Conservation (phyloP, 1,140 invertebrate genomes). For the Zaprionus africanus region DNA sequence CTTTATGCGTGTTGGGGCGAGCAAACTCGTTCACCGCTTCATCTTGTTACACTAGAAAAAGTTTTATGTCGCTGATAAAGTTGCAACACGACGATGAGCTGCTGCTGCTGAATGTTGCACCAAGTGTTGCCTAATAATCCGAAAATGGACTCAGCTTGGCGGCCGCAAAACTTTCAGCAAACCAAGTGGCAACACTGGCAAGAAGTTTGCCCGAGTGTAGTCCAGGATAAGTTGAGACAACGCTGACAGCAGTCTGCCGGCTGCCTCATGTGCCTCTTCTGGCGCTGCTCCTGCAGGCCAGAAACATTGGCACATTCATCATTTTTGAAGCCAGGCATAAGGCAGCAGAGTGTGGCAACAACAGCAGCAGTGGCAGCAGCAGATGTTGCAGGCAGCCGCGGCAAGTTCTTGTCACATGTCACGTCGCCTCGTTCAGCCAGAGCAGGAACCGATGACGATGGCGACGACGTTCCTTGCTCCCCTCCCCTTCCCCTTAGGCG, state of each 20-base stretch:
- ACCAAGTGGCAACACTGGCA: slow-evolving; percentile 37
- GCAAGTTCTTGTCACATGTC: slow-evolving; percentile 81
- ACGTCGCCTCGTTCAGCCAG: slow-evolving; percentile 58
- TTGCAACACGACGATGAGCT: slow-evolving; percentile 33
- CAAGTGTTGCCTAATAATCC: slow-evolving; percentile 76
- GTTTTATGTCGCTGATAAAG: slow-evolving; percentile 52
- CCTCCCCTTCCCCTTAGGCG: not conserved
- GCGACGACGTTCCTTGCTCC: not conserved
- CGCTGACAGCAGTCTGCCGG: slow-evolving; percentile 13
- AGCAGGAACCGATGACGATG: slow-evolving; percentile 2
- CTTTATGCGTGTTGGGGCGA: slow-evolving; percentile 43
- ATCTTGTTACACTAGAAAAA: slow-evolving; percentile 62
- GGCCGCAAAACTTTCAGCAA: slow-evolving; percentile 64
- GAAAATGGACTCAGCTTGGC: slow-evolving; percentile 54
- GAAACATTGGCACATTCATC: slow-evolving; percentile 79
- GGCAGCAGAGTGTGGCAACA: slow-evolving; percentile 62
- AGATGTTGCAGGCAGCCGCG: slow-evolving; percentile 57
- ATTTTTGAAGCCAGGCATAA: slow-evolving; percentile 60
- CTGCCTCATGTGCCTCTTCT: not conserved
- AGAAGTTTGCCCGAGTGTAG: slow-evolving; percentile 70
- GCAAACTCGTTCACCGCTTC: slow-evolving; percentile 42
- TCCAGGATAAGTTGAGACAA: slow-evolving; percentile 43
- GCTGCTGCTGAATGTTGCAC: slow-evolving; percentile 53
- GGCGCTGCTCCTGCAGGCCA: slow-evolving; percentile 50
- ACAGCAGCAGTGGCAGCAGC: slow-evolving; percentile 21